A percentile compares a stretch with the other conserved stretches of the same genome.
Conservation (phyloP, 2,113 vertebrate species). For the Harpagus bidentatus region DNA sequence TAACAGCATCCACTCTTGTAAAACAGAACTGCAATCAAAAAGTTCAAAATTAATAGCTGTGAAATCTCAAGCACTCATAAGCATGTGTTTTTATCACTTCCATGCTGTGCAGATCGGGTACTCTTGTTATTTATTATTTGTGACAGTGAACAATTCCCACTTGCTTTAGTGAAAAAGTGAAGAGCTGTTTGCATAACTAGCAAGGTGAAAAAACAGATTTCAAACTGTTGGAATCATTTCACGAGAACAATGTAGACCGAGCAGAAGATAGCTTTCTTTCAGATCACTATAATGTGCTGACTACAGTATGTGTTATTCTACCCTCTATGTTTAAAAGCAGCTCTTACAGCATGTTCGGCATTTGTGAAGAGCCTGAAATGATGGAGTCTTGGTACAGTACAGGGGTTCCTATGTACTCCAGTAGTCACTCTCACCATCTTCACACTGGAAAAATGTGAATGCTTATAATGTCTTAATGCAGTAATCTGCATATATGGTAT, state of each 20-base stretch:
- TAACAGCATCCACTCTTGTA: conserved; percentile 51
- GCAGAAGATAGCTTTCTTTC: background rate
- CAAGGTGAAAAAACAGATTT: conserved; percentile 24
- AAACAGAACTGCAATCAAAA: conserved; percentile 59
- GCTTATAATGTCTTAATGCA: background rate
- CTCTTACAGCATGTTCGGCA: background rate
- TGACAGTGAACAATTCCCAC: conserved; percentile 69
- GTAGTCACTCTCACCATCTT: background rate
- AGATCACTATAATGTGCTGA: background rate
- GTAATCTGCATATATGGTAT: background rate
- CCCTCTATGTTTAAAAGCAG: background rate
- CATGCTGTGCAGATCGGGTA: background rate
- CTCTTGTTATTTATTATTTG: conserved; percentile 65
- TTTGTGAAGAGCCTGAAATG: background rate
- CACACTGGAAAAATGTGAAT: background rate
- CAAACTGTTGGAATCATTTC: conserved; percentile 24
- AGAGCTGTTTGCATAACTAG: conserved; percentile 62
- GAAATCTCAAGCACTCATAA: conserved; percentile 56
- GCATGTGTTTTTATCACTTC: conserved; percentile 59
- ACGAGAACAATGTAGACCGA: background rate
- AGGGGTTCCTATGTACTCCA: background rate
- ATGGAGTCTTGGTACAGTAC: background rate
- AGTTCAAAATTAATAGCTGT: conserved; percentile 66
- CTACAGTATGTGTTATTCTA: background rate
- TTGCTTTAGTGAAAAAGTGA: conserved; percentile 49